Conservation (phyloP, 2,797 vertebrate species). For the Margarornis squamiger region DNA sequence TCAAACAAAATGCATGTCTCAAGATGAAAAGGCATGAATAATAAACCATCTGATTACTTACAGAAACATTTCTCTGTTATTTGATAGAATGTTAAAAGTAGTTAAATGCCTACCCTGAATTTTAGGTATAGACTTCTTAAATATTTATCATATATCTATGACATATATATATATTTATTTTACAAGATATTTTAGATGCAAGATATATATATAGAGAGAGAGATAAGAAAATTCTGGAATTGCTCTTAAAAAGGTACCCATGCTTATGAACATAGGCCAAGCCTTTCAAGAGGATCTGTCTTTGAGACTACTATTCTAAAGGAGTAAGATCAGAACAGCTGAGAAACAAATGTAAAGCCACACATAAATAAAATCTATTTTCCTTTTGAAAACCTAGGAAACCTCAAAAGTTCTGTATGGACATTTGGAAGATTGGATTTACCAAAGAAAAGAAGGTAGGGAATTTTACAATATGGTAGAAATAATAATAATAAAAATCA, state of each 20-base stretch:
- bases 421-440: neutral
- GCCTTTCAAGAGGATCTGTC: neutral
- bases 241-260: neutral
- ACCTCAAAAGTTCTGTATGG: neutral
- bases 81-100: neutral
- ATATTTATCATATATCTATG: neutral
- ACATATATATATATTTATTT: neutral
- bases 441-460: neutral
- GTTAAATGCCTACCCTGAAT: neutral
- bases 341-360: neutral
- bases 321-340: neutral
- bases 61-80: neutral
- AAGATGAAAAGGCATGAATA: neutral
- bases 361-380: neutral
- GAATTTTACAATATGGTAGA: neutral
- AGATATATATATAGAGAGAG: neutral
- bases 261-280: neutral
- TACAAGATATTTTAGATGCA: neutral
- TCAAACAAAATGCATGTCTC: neutral
- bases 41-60: neutral
- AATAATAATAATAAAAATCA: neutral
- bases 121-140: neutral
- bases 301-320: neutral
- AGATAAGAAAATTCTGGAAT: neutral
- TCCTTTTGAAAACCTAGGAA: neutral